Base-by-base conservation (phyloP, 2,113 vertebrate genomes). In the Podocnemis expansa region DNA sequence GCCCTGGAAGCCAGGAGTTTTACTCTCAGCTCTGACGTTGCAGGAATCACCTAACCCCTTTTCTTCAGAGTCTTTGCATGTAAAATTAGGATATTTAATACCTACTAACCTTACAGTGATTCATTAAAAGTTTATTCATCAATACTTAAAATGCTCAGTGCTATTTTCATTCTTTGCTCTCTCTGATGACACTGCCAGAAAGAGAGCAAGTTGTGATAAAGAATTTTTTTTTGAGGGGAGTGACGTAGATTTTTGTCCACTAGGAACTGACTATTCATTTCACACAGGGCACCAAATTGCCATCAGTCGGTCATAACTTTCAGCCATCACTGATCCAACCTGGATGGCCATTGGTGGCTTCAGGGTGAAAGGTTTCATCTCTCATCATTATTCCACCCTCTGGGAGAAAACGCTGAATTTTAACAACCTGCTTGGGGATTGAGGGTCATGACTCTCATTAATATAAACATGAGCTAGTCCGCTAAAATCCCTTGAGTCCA, bases 61-160 rank as follows among this genome's bases (percentile, higher is more conserved):
- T 45, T 80, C 49, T 27, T 43, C 34, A 38, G 75, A 31, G 10
- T 55, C 55, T 13, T 34, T 14, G 43, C 34, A 24, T 25, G 38
- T 43, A 25, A 41, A 25, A 8, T 45, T 3, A 17, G 24, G 73
- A 11, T 45, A 75, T 75, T 27, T 45, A 75, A 41, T 27, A 22
- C 4, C n/a, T 45, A 13, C 12, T 22, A 27, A 11, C 24, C 73
- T 75, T 75, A 22, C 22, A 75, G 41, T 52, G 93, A 91, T 94
- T 97, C 96, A 93, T 97, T 97, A 97, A 91, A 96, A 97, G 89
- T 96, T 97, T 89, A 88, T 95, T 25, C 22, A 27, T 41, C 96
- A 96, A 97, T 96, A 93, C 52, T 94, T 89, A 93, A 91, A 95
- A 89, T 97, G 97, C 96, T 97, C 94, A 96, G 14, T 67, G 79